phyloP scores from a whole-genome alignment of 2,113 vertebrate genomes.

The Petrocephalus microphthalmus region DNA sequence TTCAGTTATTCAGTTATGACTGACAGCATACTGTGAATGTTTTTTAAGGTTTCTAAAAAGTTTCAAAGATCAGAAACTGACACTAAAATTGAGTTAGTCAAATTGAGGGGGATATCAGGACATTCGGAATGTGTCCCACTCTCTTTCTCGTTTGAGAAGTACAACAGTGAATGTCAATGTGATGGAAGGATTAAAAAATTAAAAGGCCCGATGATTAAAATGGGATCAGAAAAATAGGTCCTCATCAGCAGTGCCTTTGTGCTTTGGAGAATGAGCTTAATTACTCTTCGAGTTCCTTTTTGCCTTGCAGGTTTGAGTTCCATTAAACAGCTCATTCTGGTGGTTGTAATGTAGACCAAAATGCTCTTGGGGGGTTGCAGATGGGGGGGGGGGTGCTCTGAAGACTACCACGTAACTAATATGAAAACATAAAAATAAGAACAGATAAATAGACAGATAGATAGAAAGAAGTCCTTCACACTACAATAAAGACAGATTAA shows the following conservation, averaged over 20 bases:
- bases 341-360: neutral
- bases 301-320: conserved; percentile 21
- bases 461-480: neutral
- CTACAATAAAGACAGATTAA: neutral
- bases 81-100: conserved; percentile 1
- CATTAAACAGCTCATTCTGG: conserved; percentile 24
- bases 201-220: conserved; percentile 11
- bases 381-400: neutral
- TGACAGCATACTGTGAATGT: neutral
- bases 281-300: conserved; percentile 8
- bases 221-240: neutral
- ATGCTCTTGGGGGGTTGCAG: neutral
- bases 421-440: neutral
- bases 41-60: neutral
- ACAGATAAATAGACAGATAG: neutral
- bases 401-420: neutral
- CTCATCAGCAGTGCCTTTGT: neutral
- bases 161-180: neutral
- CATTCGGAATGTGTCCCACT: neutral
- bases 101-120: neutral
- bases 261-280: conserved; percentile 16
- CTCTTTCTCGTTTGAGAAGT: neutral
- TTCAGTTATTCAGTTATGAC: neutral
- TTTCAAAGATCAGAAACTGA: neutral
- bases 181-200: conserved; percentile 1